Base-by-base conservation (phyloP, 1,140 invertebrate species). In the Rhagoletis pomonella region DNA sequence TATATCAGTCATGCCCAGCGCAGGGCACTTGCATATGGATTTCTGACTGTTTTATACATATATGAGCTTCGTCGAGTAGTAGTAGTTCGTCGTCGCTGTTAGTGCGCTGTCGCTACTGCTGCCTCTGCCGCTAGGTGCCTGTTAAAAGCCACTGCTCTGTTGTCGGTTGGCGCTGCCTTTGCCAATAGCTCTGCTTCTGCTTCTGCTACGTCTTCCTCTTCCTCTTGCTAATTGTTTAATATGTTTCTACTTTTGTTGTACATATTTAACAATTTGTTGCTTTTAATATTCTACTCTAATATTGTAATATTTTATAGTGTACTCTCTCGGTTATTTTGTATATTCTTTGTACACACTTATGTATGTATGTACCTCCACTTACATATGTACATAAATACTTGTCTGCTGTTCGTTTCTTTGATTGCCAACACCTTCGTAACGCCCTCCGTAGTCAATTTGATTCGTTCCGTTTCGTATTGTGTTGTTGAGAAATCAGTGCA, bases 401-500 rank as follows among this genome's bases (percentile, higher is more conserved):
- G 29, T 29, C 29, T 29, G 29, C 29, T 62, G 12, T 62, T 62
- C 60, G 60, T 62, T 29, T 62, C 12, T 62, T 73, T 47, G 3
- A 10, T 14, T 73, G 67, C 10, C 4, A 47, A 73, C 3, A 50
- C 3, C 69, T 73, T 62, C 12, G 60, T 73, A 42, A 1, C 9
- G 39, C 42, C 9, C 0, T 47, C 39, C 39, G 67, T 39, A 47
- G 42, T 73, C 14, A 4, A 17, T 44, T 73, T 73, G 77, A 67
- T 50, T 87, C 86, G 81, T 84, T 87, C 58, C 87, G 89, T 89
- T 87, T 88, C 87, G 64, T 86, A 64, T 86, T 86, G 19, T 64
- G 17, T 50, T 10, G 67, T n/a, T 73, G 14, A 73, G 42, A 47
- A 47, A 73, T 47, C 14, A 73, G 42, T 4, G 67, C 67, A 42